Conservation (phyloP, 2,113 vertebrate genomes). For the Aplodontia rufa region DNA sequence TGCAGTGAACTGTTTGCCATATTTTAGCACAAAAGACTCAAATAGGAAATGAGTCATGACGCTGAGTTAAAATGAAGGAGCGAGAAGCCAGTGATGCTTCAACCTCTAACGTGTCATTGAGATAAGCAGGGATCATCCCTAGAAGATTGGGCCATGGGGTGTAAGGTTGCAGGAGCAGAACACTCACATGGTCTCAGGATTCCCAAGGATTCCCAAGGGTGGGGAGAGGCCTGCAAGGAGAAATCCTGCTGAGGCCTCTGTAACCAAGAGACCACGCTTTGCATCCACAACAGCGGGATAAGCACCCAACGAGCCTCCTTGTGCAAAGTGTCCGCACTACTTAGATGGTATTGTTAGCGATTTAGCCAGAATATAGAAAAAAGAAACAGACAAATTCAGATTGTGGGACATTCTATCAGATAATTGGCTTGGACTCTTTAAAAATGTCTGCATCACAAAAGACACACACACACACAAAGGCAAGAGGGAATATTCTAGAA, state of each 20-base stretch:
- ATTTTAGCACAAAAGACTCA: background rate
- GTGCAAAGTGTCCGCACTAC: background rate
- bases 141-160: background rate
- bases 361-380: background rate
- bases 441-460: background rate
- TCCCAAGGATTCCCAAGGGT: background rate
- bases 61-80: background rate
- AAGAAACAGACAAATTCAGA: background rate
- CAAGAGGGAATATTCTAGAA: background rate
- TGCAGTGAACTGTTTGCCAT: background rate
- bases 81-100: background rate
- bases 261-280: background rate
- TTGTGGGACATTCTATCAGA: background rate
- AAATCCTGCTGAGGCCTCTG: background rate
- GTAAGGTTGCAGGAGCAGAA: background rate
- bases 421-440: background rate
- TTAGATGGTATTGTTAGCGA: background rate
- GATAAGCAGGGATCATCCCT: background rate
- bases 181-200: background rate
- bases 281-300: background rate
- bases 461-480: background rate
- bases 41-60: background rate
- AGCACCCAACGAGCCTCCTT: background rate
- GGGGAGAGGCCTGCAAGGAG: background rate
- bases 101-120: background rate